Base-by-base conservation (phyloP, 2,797 vertebrate genomes). In the Chanos chanos region DNA sequence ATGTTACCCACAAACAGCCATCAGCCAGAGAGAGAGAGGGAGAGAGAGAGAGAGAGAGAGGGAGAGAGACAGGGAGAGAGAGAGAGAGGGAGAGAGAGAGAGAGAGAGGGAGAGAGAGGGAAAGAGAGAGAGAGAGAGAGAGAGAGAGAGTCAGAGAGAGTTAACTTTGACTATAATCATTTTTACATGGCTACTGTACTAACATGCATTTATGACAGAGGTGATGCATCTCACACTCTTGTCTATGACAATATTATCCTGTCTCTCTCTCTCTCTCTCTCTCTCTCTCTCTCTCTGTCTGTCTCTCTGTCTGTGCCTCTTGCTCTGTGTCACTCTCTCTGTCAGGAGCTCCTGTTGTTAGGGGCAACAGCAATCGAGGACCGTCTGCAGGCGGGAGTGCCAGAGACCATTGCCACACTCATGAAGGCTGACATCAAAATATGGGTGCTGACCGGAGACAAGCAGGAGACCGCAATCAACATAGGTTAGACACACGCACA, bases 331-430 rank as follows among this genome's bases (percentile, higher is more conserved):
- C 0, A 40, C 0, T 64, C 5, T 70, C 31, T 48, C 10, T 58
- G 21, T 71, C 63, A 99, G 97, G 89, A 99, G 76, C 77, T 99
- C 45, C 70, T 95, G 74, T 83, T 99, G 10, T 83, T 99, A 69
- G 96, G 95, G 60, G 96, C 95, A 71, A 98, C 96, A 1, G 96
- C 94, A 71, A 98, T 99, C 70, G 96, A 99, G 81, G 96, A 99
- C 70, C 92, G 91, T 40, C 89, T 99, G 69, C 95, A 98, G 86
- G 90, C 92, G 0, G 92, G 92, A 10, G 95, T 99, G 66, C 96
- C 96, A 1, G 96, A 98, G 85, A 98, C 96, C 60, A 97, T 98
- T 76, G 85, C 92, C 67, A 94, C 94, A 2, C 85, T 99, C 64
- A 89, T 97, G 80, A 93, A 86, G 80, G 96, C 96, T 13, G 92